phyloP scores from a whole-genome alignment of 2,888 invertebrate species.

The Scaptomyza flava region DNA sequence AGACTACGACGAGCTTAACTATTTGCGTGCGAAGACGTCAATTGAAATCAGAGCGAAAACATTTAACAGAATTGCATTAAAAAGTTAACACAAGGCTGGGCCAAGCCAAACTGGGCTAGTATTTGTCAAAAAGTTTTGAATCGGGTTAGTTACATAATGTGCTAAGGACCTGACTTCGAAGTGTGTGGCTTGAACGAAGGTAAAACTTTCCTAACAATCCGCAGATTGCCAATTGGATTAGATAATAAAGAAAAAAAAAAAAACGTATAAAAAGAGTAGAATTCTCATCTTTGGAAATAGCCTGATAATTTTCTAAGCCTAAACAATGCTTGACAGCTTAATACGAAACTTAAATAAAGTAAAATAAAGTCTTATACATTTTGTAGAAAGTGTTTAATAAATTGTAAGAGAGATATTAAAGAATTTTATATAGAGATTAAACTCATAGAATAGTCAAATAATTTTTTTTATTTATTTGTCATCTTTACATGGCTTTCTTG shows the following conservation, averaged over 20 bases:
- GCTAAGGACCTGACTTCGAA: not conserved
- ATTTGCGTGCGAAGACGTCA: slow-evolving; percentile 44
- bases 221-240: slow-evolving; percentile 5
- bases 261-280: not conserved
- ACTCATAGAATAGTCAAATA: too few species aligned
- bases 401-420: too few species aligned
- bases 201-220: slow-evolving; percentile 23
- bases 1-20: slow-evolving; percentile 28
- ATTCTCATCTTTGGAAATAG: not conserved
- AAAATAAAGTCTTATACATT: too few species aligned
- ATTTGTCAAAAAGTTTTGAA: slow-evolving; percentile 41
- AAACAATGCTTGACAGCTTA: not conserved
- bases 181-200: not conserved
- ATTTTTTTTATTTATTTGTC: too few species aligned
- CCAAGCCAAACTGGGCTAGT: slow-evolving; percentile 21
- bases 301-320: not conserved
- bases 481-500: not conserved
- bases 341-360: too few species aligned
- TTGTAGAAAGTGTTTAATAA: too few species aligned
- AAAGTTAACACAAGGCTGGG: slow-evolving; percentile 55
- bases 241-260: not conserved
- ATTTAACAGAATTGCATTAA: slow-evolving; percentile 74
- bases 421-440: too few species aligned
- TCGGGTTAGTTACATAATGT: slow-evolving; percentile 10
- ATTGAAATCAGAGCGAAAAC: slow-evolving; percentile 65